Evolutionary conservation across 2,888 invertebrate genomes (phyloP), one percentile per base, ranked within the genome.

Genomic region (Empis livida): DNA sequence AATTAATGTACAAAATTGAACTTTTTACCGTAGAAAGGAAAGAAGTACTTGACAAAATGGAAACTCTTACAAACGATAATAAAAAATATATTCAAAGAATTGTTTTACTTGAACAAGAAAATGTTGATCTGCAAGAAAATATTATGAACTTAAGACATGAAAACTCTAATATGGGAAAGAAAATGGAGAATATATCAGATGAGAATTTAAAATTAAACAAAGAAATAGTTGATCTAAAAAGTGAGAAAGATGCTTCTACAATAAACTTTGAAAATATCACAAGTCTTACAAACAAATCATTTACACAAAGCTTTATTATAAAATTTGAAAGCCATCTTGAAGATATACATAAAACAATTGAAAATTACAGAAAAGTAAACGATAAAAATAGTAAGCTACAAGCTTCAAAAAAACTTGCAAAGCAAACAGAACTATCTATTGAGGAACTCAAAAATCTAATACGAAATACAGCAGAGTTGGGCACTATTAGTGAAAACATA

Each of bases 1-100:
- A 84, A 59, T 63, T 83, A 49, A 73, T 78, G 54, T 74, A 75
- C 51, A 81, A 78, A 67, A 79, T 84, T 49, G 80, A 84, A 60
- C 64, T 81, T 27, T 82, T 82, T 54, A 78, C 78, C 0, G 75
- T 73, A 51, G 84, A 84, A 66, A 72, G 80, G 37, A 73, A 80
- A 54, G 82, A 82, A 65, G 79, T 82, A 2, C 75, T 80, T 67
- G 78, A 78, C 52, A 82, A 80, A 68, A 76, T 82, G 74, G 79
- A 75, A 62, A 72, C 70, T 52, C 64, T 80, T n/a, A 74, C 68
- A 48, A 59, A 66, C 10, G 81, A 82, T 68, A 80, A 82, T 63
- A 73, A 75, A 50, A 9, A 27, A 6, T 9, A 27, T 27, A 27
- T 27, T 27, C 5, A 2, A 9, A 27, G 8, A 27, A 9, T 9